Evolutionary conservation across 2,888 invertebrate genomes (phyloP).

Genomic region (Nomada ferruginata): DNA sequence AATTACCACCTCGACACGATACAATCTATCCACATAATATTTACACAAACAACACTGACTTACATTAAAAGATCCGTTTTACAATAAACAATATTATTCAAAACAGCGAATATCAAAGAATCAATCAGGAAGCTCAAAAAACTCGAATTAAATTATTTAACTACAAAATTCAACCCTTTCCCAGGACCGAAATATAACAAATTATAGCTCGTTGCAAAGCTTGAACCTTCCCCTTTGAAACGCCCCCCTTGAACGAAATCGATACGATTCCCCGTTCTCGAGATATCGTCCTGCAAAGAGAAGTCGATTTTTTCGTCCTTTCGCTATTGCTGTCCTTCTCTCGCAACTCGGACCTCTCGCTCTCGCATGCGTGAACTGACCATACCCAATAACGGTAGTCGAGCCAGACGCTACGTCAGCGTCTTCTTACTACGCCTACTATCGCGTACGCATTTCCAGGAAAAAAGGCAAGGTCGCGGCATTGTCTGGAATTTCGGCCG

Average conservation of each 20-base stretch:
- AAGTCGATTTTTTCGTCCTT: background rate
- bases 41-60: no score
- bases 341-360: background rate
- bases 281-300: constrained; percentile 9
- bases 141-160: background rate
- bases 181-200: no score
- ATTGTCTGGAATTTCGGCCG: constrained; percentile 2
- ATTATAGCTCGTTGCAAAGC: background rate
- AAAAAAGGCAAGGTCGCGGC: constrained; percentile 13
- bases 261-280: background rate
- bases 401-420: constrained; percentile 5
- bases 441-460: constrained; percentile 12
- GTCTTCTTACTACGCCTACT: constrained; percentile 1
- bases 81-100: no score
- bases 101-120: background rate
- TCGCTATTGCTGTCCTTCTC: background rate
- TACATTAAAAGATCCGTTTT: no score
- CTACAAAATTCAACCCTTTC: background rate
- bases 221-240: background rate
- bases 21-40: no score
- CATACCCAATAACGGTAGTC: background rate
- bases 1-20: no score
- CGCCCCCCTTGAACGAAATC: background rate
- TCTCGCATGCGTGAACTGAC: background rate
- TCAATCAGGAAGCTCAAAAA: background rate